These are phyloP conservation scores for Otolemur garnettii DNA, from an alignment of 2,113 vertebrate species.

Conservation along the genomic window DNA sequence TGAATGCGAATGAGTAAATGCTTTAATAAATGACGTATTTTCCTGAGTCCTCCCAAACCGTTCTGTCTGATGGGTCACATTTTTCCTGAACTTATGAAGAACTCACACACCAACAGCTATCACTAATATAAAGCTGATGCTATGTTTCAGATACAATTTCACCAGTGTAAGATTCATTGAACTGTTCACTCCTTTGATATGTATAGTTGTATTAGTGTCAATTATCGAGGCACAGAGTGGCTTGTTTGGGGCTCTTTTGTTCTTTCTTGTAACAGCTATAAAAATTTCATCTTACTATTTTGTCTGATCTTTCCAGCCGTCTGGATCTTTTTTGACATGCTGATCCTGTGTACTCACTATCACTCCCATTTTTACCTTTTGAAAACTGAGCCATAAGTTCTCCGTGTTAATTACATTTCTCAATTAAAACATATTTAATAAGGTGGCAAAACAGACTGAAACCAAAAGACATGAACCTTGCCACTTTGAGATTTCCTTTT, in stretches of 20 bases:
- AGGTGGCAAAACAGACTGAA: not conserved
- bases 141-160: not conserved
- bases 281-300: not conserved
- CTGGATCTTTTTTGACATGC: not conserved
- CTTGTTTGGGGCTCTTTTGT: constrained; percentile 18
- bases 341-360: not conserved
- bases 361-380: not conserved
- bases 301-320: not conserved
- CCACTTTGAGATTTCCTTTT: not conserved
- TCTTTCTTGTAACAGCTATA: not conserved
- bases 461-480: not conserved
- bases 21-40: not conserved
- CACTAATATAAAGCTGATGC: not conserved
- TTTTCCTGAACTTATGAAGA: constrained; percentile 20
- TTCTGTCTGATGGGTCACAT: not conserved
- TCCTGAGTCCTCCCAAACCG: not conserved
- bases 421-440: constrained; percentile 40
- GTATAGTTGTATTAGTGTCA: not conserved
- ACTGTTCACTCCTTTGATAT: not conserved
- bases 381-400: not conserved
- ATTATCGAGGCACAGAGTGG: not conserved
- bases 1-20: not conserved
- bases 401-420: constrained; percentile 25
- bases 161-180: not conserved
- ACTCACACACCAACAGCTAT: not conserved